Conservation (phyloP, 2,113 vertebrate species). For the Microcebus lehilahytsara region DNA sequence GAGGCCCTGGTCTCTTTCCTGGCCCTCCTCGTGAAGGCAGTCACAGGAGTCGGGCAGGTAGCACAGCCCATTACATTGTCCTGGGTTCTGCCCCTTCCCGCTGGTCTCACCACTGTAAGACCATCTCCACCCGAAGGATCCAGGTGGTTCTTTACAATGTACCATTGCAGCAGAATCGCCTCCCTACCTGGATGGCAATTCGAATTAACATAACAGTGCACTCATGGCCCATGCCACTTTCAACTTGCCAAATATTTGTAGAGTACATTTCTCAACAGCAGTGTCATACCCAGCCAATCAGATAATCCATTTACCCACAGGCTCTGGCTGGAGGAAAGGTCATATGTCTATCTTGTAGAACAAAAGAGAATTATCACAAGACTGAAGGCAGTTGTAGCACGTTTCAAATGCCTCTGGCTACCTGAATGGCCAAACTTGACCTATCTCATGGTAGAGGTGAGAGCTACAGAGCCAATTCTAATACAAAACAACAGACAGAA, state of each 20-base stretch:
- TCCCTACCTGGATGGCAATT: neutral
- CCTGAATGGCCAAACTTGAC: neutral
- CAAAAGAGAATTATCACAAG: neutral
- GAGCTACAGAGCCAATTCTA: neutral
- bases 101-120: neutral
- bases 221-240: neutral
- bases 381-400: neutral
- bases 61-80: too few relatives aligned
- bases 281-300: neutral
- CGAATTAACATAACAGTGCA: neutral
- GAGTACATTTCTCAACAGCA: constrained; percentile 15
- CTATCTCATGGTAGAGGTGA: neutral
- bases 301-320: neutral
- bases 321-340: constrained; percentile 42
- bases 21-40: neutral
- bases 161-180: neutral
- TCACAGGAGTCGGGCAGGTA: neutral
- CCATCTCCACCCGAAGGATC: neutral
- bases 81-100: neutral
- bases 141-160: neutral
- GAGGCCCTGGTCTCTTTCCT: neutral
- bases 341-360: constrained; percentile 30
- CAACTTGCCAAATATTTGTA: neutral
- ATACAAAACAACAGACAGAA: neutral
- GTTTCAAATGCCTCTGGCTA: constrained; percentile 12